Evolutionary conservation across 1,140 invertebrate genomes (phyloP).

Genomic region (Dryas iulia): DNA sequence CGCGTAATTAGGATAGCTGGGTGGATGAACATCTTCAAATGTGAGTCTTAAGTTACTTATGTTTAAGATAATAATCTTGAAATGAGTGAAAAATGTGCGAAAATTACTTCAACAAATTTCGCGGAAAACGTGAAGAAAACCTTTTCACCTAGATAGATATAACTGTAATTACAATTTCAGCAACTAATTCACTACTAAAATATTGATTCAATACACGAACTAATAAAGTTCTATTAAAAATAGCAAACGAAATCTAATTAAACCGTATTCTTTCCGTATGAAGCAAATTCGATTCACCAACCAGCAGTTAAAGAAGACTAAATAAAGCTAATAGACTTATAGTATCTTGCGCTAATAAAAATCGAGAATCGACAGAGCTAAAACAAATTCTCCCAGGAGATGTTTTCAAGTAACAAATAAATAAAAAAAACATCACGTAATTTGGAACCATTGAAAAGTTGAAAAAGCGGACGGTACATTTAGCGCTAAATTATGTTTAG

Average conservation of each 20-base stretch:
- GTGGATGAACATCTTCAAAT: too few relatives aligned
- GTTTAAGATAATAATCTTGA: not conserved
- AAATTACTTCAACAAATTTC: too few relatives aligned
- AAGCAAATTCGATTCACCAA: not conserved
- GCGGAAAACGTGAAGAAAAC: too few relatives aligned
- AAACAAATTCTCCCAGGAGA: slow-evolving; percentile 1
- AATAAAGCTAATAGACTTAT: not conserved
- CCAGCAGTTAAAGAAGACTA: not conserved
- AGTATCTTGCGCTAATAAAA: not conserved
- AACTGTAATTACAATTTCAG: too few relatives aligned
- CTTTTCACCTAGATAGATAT: too few relatives aligned
- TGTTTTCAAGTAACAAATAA: slow-evolving; percentile 21
- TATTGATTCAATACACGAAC: too few relatives aligned
- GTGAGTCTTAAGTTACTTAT: not conserved
- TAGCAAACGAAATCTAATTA: not conserved
- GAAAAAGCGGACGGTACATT: slow-evolving; percentile 20
- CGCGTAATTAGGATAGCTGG: not conserved
- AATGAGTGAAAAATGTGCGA: too few relatives aligned
- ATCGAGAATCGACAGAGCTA: not conserved
- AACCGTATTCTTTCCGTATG: not conserved
- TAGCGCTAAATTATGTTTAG: slow-evolving; percentile 14
- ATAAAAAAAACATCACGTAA: slow-evolving; percentile 23
- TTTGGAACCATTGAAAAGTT: slow-evolving; percentile 23
- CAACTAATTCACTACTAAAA: too few relatives aligned
- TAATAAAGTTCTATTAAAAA: not conserved